Evolutionary conservation across 2,113 vertebrate species (phyloP).

Genomic region (Copsychus sechellarum): DNA sequence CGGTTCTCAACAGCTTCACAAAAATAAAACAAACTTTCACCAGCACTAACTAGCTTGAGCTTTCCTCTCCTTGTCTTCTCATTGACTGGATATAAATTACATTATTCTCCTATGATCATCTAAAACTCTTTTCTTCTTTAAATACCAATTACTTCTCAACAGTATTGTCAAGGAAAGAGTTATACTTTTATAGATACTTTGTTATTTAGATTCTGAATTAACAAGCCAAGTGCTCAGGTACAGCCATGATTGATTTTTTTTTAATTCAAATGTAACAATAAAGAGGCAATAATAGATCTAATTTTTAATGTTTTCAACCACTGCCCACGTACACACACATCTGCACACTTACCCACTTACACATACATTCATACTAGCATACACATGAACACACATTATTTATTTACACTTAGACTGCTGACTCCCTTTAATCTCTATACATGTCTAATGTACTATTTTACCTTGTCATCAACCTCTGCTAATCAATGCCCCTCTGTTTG

Average conservation of each 20-base stretch:
- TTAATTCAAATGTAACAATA: not conserved
- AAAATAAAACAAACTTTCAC: constrained; percentile 62
- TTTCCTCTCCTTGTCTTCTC: constrained; percentile 35
- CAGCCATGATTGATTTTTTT: not conserved
- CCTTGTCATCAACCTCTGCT: not conserved
- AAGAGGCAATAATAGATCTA: not conserved
- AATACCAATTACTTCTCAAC: not conserved
- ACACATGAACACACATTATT: not conserved
- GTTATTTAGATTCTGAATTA: not conserved
- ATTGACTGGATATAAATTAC: constrained; percentile 44
- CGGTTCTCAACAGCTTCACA: constrained; percentile 51
- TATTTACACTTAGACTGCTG: not conserved
- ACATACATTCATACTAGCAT: accelerated
- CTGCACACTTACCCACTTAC: not conserved
- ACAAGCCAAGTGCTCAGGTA: not conserved
- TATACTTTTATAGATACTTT: not conserved
- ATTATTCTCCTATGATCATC: not conserved
- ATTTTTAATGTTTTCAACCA: not conserved
- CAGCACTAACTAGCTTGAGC: not conserved
- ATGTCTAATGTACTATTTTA: not conserved
- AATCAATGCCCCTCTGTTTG: not conserved
- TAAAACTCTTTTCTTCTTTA: not conserved
- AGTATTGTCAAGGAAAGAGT: not conserved
- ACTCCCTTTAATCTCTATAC: not conserved
- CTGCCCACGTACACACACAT: not conserved